Percentiles rank a stretch among this genome's conserved stretches.
Conservation (phyloP, 2,888 invertebrate genomes). For the Aricia artaxerxes region DNA sequence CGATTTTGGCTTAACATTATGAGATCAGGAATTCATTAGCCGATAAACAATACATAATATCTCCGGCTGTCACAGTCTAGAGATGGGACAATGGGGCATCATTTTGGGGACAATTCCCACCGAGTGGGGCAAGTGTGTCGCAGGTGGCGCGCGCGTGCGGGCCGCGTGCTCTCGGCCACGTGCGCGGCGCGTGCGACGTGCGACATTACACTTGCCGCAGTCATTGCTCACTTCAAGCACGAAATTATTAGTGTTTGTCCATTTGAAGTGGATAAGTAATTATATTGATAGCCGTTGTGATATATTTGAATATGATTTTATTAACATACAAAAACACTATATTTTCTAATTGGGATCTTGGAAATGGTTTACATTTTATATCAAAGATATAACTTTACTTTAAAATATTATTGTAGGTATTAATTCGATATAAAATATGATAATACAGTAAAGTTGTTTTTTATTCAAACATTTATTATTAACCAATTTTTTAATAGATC, state of each 20-base stretch:
- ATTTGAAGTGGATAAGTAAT: slow-evolving; percentile 28
- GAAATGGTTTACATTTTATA: too few species aligned
- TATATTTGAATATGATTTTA: neutral
- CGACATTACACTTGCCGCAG: slow-evolving; percentile 72
- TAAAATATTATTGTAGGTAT: too few species aligned
- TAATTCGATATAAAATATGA: too few species aligned
- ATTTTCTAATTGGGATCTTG: too few species aligned
- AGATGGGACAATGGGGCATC: neutral
- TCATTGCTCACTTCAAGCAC: slow-evolving; percentile 54
- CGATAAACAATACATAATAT: slow-evolving; percentile 13
- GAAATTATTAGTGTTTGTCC: slow-evolving; percentile 53
- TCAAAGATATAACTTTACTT: too few species aligned
- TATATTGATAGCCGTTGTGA: slow-evolving; percentile 43
- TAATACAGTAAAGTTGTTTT: too few species aligned
- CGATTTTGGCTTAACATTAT: neutral
- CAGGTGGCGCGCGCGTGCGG: slow-evolving; percentile 61
- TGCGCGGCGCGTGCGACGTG: slow-evolving; percentile 41
- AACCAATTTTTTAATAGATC: too few species aligned
- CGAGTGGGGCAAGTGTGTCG: slow-evolving; percentile 39
- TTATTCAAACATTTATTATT: too few species aligned
- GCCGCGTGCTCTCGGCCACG: slow-evolving; percentile 57
- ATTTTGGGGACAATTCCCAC: slow-evolving; percentile 32
- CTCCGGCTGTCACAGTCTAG: neutral
- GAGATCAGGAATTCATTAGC: neutral
- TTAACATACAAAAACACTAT: neutral